A percentile compares a stretch with the other conserved stretches of the same genome.
These are phyloP conservation scores for Hesperophylax magnus DNA, from an alignment of 1,140 invertebrate species.

Conservation along the genomic window DNA sequence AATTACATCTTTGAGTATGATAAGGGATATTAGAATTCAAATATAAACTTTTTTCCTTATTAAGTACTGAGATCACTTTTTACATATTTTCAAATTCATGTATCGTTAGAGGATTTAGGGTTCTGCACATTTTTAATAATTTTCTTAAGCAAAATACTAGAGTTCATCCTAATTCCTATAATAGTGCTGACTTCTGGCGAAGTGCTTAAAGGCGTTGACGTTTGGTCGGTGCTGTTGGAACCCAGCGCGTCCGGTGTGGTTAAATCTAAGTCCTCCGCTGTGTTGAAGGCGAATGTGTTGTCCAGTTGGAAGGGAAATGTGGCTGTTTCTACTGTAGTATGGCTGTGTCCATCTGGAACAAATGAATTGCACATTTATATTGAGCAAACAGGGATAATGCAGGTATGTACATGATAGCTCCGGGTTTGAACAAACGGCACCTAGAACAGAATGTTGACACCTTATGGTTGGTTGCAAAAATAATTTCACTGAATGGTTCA, in stretches of 20 bases:
- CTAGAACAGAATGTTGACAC: no score
- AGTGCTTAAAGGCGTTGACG: slow-evolving; percentile 17
- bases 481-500: no score
- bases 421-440: no score
- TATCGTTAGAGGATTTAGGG: slow-evolving; percentile 12
- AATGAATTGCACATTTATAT: background rate
- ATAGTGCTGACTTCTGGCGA: background rate
- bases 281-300: slow-evolving; percentile 44
- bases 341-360: slow-evolving; percentile 50
- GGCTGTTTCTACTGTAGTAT: slow-evolving; percentile 45
- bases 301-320: slow-evolving; percentile 48
- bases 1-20: no score
- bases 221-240: slow-evolving; percentile 40
- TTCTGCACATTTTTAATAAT: slow-evolving; percentile 4
- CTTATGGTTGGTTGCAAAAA: no score
- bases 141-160: slow-evolving; percentile 29
- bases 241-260: background rate
- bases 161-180: background rate
- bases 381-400: no score
- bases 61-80: slow-evolving; percentile 11
- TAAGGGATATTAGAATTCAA: background rate
- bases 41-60: background rate
- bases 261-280: slow-evolving; percentile 6
- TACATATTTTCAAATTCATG: background rate
- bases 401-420: no score